Evolutionary conservation across 2,113 vertebrate genomes (phyloP), one percentile per base, ranked within the genome.

Genomic region (Muscicapa adusta): DNA sequence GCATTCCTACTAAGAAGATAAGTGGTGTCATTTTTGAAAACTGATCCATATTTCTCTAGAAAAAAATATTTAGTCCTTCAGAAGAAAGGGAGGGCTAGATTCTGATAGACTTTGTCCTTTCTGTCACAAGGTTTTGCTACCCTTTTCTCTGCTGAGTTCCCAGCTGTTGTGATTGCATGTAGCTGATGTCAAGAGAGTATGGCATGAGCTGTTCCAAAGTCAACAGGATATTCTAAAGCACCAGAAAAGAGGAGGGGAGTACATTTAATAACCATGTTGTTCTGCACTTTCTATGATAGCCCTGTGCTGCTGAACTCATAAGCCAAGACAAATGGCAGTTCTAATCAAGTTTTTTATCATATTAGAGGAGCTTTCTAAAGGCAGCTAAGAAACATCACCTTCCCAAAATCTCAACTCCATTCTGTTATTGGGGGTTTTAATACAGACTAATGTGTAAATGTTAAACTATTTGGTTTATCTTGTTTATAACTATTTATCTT

Each of bases 61-160:
- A 85, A 85, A 92, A 93, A 83, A 48, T 54, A 77, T 33, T 86
- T 78, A 89, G 63, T 34, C 70, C 77, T 85, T 87, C 65, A 85
- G 38, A 88, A 75, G 40, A 56, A 51, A 75, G 23, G 25, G 57
- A 67, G 14, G 33, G 26, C 34, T n/a, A 60, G 12, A 22, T 58
- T 93, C 53, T 65, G 61, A 36, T 12, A 65, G 45, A 57, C 57
- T 80, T 85, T 92, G 50, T 72, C 71, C 47, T 93, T 92, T 29
- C 19, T 75, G 8, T 62, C 13, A 4, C 82, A 26, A 57, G n/a
- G 43, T 72, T 89, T 88, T 89, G n/a, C 71, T 77, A 42, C 36
- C 18, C 18, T 86, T 72, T 93, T 38, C 53, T 91, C 33, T 77
- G 42, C 51, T 60, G 38, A 67, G 43, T 67, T 92, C 58, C 54